These are phyloP conservation scores for Pampusana beccarii DNA, from an alignment of 2,113 vertebrate species.

Conservation along the genomic window DNA sequence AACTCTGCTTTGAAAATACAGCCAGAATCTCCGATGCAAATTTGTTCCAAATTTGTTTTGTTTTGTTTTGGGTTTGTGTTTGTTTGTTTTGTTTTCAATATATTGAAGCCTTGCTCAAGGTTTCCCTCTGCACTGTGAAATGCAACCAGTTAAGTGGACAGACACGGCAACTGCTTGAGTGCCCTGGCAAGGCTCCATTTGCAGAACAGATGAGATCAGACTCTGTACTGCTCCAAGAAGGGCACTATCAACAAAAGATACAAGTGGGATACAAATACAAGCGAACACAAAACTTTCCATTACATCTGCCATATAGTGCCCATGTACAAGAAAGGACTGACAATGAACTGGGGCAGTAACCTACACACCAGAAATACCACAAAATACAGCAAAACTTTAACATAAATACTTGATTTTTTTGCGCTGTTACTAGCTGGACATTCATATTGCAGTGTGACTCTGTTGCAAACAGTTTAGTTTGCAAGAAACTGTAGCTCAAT, in stretches of 20 bases:
- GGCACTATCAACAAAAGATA: not conserved
- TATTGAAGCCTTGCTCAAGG: not conserved
- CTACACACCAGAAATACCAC: not conserved
- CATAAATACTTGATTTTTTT: not conserved
- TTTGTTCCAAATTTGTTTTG: not conserved
- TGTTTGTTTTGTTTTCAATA: not conserved
- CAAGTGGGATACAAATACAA: not conserved
- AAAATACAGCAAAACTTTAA: not conserved
- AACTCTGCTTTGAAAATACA: not conserved
- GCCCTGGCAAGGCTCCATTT: not conserved
- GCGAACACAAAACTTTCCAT: not conserved
- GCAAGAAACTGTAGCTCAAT: not conserved
- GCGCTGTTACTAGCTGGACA: not conserved
- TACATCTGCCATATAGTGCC: not conserved
- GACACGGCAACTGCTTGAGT: not conserved
- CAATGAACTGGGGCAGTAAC: not conserved
- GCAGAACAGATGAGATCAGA: not conserved
- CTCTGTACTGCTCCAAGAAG: not conserved
- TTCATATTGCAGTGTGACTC: not conserved
- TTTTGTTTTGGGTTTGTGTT: not conserved
- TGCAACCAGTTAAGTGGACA: not conserved
- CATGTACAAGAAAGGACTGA: not conserved
- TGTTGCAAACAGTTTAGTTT: not conserved
- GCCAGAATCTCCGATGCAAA: not conserved
- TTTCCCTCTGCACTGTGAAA: not conserved